These are phyloP conservation scores for Diglossa cyanea DNA, from an alignment of 2,797 vertebrate species.

Conservation along the genomic window DNA sequence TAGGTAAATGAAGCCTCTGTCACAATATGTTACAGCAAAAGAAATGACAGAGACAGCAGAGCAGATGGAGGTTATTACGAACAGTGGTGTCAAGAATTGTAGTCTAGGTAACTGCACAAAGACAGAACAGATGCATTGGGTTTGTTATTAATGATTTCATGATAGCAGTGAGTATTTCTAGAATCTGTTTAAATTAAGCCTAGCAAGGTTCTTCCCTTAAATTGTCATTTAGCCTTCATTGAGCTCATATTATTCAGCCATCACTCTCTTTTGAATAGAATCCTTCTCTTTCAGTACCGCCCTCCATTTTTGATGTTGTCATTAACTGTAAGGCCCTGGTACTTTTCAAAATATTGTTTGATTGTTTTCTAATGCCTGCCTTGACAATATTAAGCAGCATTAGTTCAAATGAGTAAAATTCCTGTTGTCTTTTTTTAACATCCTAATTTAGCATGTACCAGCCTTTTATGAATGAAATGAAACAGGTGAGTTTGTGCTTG, in stretches of 20 bases:
- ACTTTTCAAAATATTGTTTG: not conserved
- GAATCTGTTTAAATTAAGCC: slow-evolving; percentile 69
- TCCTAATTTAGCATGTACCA: not conserved
- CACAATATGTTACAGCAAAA: slow-evolving; percentile 78
- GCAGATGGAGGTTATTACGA: slow-evolving; percentile 80
- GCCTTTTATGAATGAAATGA: not conserved
- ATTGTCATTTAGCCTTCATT: slow-evolving; percentile 50
- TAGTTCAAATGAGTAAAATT: slow-evolving; percentile 2
- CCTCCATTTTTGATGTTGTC: not conserved
- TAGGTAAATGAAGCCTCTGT: slow-evolving; percentile 81
- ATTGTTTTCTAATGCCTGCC: not conserved
- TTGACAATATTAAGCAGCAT: not conserved
- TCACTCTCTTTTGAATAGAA: slow-evolving; percentile 37
- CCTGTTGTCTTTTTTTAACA: not conserved
- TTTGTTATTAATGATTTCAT: slow-evolving; percentile 71
- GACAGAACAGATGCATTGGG: slow-evolving; percentile 70
- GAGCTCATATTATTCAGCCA: slow-evolving; percentile 39
- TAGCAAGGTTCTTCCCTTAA: slow-evolving; percentile 63
- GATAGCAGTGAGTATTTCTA: slow-evolving; percentile 58
- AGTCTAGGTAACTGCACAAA: slow-evolving; percentile 75
- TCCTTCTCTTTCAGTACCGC: not conserved
- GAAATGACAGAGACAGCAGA: slow-evolving; percentile 75
- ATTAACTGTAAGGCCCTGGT: slow-evolving; percentile 5
- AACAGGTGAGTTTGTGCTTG: not conserved
- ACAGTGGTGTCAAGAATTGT: slow-evolving; percentile 73